phyloP scores from a whole-genome alignment of 2,888 invertebrate species.

The Cantharis flavilabris region DNA sequence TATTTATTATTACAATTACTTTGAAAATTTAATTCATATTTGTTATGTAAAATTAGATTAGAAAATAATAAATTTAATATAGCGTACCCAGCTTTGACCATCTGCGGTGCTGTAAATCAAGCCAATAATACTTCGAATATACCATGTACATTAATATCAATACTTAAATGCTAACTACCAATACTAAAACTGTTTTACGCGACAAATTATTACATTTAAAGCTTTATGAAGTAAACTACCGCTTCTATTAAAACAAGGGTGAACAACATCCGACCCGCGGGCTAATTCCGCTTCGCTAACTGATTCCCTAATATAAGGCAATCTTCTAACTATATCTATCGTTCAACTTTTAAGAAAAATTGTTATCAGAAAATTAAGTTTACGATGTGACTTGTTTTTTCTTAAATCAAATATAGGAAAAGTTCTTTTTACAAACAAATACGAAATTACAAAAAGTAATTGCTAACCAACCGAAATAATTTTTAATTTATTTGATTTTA shows the following conservation, averaged over 20 bases:
- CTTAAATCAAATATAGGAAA: no score
- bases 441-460: not conserved
- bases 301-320: not conserved
- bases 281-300: not conserved
- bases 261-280: not conserved
- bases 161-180: not conserved
- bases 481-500: not conserved
- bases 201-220: not conserved
- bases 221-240: not conserved
- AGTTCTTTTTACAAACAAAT: not conserved
- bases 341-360: not conserved
- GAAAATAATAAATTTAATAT: not conserved
- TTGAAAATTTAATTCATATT: not conserved
- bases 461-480: not conserved
- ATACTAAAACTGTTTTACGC: not conserved
- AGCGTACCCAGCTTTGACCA: not conserved
- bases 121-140: not conserved
- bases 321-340: not conserved
- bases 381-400: not conserved
- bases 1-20: not conserved
- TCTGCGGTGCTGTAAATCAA: not conserved
- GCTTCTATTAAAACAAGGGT: not conserved
- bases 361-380: not conserved
- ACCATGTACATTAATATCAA: not conserved
- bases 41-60: not conserved